Evolutionary conservation across 1,140 invertebrate species (phyloP).

Genomic region (Neodiprion pinetum): DNA sequence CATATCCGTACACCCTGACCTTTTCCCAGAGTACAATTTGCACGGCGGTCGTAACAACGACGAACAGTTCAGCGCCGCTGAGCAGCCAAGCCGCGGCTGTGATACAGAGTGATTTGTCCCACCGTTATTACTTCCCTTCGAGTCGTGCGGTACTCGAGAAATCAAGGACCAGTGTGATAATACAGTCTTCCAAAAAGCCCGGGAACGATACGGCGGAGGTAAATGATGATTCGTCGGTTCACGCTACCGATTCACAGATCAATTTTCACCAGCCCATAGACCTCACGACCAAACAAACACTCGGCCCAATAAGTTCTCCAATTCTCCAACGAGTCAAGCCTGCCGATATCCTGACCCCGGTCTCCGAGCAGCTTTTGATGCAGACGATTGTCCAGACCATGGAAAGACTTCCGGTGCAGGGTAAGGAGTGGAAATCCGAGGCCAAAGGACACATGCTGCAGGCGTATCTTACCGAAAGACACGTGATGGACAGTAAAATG

Average conservation of each 20-base stretch:
- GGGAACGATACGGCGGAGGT: slow-evolving; percentile 39
- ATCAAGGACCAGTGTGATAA: slow-evolving; percentile 44
- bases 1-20: slow-evolving; percentile 69
- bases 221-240: slow-evolving; percentile 26
- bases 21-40: slow-evolving; percentile 32
- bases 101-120: slow-evolving; percentile 45
- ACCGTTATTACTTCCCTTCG: slow-evolving; percentile 58
- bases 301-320: slow-evolving; percentile 45
- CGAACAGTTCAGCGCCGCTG: slow-evolving; percentile 18
- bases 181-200: slow-evolving; percentile 45
- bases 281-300: slow-evolving; percentile 61
- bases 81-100: slow-evolving; percentile 37
- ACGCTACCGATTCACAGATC: slow-evolving; percentile 7
- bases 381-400: slow-evolving; percentile 71
- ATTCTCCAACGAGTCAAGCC: slow-evolving; percentile 37
- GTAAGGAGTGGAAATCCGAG: slow-evolving; percentile 63
- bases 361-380: slow-evolving; percentile 68
- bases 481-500: slow-evolving; percentile 76
- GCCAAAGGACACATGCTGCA: slow-evolving; percentile 71
- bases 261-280: slow-evolving; percentile 62
- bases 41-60: slow-evolving; percentile 33
- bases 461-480: slow-evolving; percentile 77
- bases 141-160: slow-evolving; percentile 44
- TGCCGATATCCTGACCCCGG: slow-evolving; percentile 67
- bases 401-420: slow-evolving; percentile 66